Conservation (phyloP, 2,113 vertebrate species). For the Thomomys bottae region DNA sequence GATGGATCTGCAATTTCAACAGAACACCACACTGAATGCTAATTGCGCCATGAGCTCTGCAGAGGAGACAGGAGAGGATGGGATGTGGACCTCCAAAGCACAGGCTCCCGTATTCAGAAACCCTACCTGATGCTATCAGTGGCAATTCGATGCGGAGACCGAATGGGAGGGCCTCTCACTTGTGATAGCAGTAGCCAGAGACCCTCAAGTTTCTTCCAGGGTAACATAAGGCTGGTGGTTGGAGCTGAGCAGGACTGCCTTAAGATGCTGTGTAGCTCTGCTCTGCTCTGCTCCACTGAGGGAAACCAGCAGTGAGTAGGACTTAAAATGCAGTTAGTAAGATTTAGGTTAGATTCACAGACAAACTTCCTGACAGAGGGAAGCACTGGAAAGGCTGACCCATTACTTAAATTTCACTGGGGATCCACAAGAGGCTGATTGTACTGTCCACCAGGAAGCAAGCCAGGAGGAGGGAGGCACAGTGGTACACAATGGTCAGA, state of each 20-base stretch:
- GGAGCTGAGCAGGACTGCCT: not conserved
- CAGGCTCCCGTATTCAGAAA: slow-evolving; percentile 62
- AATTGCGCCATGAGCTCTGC: slow-evolving; percentile 50
- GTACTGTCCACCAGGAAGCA: slow-evolving; percentile 52
- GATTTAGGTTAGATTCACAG: slow-evolving; percentile 82
- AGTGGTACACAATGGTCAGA: slow-evolving; percentile 6
- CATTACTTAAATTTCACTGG: slow-evolving; percentile 79
- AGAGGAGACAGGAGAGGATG: slow-evolving; percentile 6
- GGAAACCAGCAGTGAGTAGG: not conserved
- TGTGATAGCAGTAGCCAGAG: slow-evolving; percentile 72
- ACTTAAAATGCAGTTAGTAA: slow-evolving; percentile 76
- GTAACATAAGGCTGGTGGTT: slow-evolving; percentile 75
- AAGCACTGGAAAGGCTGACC: slow-evolving; percentile 72
- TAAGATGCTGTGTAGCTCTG: not conserved
- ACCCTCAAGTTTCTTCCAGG: slow-evolving; percentile 78
- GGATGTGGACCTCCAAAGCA: not conserved
- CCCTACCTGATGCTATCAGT: slow-evolving; percentile 74
- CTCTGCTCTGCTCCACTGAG: slow-evolving; percentile 33
- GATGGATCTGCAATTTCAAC: slow-evolving; percentile 19
- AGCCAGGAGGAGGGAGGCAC: slow-evolving; percentile 12
- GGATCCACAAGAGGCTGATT: slow-evolving; percentile 73
- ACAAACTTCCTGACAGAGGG: slow-evolving; percentile 77
- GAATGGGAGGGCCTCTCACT: slow-evolving; percentile 50
- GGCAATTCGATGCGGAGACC: slow-evolving; percentile 63
- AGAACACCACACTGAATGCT: slow-evolving; percentile 52